Conservation (phyloP, 2,113 vertebrate species). For the Hemiscyllium ocellatum region DNA sequence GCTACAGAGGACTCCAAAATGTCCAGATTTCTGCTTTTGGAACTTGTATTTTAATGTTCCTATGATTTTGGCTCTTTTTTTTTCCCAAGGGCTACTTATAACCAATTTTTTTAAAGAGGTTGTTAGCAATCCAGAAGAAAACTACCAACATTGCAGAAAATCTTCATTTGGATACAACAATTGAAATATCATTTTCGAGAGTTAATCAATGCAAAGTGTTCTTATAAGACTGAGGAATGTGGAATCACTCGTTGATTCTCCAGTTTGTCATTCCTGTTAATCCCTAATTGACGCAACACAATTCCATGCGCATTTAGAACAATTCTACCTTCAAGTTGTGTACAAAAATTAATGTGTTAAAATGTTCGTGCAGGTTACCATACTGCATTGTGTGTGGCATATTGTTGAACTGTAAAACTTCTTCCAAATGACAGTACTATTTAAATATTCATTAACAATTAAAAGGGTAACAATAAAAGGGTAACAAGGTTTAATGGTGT, state of each 20-base stretch:
- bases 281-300: background rate
- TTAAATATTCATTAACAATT: background rate
- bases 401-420: background rate
- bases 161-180: background rate
- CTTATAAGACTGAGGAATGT: background rate
- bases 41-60: background rate
- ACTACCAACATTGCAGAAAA: background rate
- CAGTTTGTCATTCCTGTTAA: background rate
- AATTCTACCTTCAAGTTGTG: background rate
- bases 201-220: background rate
- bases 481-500: background rate
- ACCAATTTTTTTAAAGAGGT: background rate
- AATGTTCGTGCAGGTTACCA: background rate
- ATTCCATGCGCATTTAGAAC: background rate
- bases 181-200: background rate
- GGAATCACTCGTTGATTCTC: background rate
- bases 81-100: background rate
- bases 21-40: background rate
- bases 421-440: background rate
- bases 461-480: background rate
- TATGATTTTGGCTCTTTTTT: background rate
- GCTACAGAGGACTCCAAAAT: background rate
- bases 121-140: background rate
- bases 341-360: background rate
- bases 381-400: background rate